Evolutionary conservation across 2,888 invertebrate species (phyloP).

Genomic region (Amphipyra tragopoginis): DNA sequence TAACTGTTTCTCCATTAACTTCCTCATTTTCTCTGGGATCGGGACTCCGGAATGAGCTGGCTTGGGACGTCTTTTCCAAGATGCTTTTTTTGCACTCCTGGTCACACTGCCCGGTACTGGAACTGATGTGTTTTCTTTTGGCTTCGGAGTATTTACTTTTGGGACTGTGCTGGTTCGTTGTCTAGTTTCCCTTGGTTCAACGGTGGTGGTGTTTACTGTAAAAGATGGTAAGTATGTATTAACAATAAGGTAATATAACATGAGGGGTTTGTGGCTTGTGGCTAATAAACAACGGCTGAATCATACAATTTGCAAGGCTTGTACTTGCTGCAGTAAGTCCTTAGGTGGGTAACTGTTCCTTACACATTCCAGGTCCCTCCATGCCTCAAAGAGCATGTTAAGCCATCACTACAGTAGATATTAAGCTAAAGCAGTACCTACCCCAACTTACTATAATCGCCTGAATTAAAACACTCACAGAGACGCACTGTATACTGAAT

Average conservation of each 20-base stretch:
- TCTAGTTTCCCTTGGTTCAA: slow-evolving; percentile 55
- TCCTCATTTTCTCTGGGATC: slow-evolving; percentile 82
- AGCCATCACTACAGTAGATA: no score
- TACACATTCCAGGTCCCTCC: no score
- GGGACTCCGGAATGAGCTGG: slow-evolving; percentile 85
- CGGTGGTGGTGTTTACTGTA: slow-evolving; percentile 66
- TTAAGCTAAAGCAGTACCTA: no score
- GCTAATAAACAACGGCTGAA: no score
- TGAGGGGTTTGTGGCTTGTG: no score
- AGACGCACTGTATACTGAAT: no score
- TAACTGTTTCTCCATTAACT: slow-evolving; percentile 70
- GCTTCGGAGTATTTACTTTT: slow-evolving; percentile 72
- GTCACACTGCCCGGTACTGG: slow-evolving; percentile 69
- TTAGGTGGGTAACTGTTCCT: no score
- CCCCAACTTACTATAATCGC: no score
- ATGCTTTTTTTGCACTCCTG: slow-evolving; percentile 75
- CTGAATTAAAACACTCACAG: no score
- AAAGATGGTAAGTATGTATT: slow-evolving; percentile 17
- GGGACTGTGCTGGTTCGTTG: slow-evolving; percentile 72
- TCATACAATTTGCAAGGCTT: no score
- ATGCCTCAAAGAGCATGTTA: no score
- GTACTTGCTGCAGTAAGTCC: no score
- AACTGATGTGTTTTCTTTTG: slow-evolving; percentile 72
- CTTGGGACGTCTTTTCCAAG: slow-evolving; percentile 77
- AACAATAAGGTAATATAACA: neutral